Evolutionary conservation across 2,113 vertebrate species (phyloP).

Genomic region (Noctilio leporinus): DNA sequence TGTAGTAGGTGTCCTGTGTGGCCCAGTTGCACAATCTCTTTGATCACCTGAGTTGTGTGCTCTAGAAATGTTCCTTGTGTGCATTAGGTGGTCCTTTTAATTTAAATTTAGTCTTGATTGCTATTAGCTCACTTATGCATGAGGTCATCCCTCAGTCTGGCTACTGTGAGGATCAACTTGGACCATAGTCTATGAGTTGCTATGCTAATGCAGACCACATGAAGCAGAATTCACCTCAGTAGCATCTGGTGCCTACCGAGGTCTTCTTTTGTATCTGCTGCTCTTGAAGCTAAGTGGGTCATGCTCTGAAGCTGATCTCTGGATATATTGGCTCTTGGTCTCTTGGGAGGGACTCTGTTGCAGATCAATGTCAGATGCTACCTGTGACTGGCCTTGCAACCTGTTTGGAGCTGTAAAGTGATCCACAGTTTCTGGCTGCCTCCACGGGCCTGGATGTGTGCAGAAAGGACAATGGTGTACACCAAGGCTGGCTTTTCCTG

Average conservation of each 20-base stretch:
- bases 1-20: too few species aligned
- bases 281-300: neutral
- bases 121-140: neutral
- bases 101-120: neutral
- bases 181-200: neutral
- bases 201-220: neutral
- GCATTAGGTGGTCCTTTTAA: neutral
- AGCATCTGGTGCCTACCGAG: neutral
- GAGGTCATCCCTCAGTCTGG: neutral
- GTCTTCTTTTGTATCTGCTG: neutral
- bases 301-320: too few species aligned
- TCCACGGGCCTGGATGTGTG: neutral
- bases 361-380: too few species aligned
- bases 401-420: neutral
- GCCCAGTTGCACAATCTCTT: too few species aligned
- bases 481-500: neutral
- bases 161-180: neutral
- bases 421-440: neutral
- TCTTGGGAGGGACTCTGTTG: too few species aligned
- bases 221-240: neutral
- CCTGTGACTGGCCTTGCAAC: neutral
- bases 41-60: too few species aligned
- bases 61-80: too few species aligned
- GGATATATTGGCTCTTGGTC: too few species aligned
- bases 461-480: neutral